Base-by-base conservation (phyloP, 2,888 invertebrate genomes). In the Helobdella robusta region DNA sequence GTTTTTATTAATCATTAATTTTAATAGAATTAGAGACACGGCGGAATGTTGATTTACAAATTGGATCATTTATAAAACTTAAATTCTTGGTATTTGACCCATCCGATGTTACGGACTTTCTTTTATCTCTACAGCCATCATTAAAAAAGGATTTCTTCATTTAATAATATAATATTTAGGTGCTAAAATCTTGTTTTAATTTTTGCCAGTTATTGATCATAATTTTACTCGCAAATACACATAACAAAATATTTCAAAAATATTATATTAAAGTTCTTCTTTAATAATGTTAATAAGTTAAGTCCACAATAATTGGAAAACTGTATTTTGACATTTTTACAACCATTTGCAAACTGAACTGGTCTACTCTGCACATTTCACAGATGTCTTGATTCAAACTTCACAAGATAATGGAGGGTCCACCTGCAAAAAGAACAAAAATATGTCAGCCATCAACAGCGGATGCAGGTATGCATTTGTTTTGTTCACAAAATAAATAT, bases 391-490 rank as follows among this genome's bases (percentile, higher is more conserved):
- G n/a, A n/a, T n/a, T n/a, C n/a, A n/a, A n/a, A n/a, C n/a, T n/a
- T n/a, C n/a, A n/a, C n/a, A n/a, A n/a, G n/a, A n/a, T n/a, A 60
- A 60, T 60, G 60, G 60, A 60, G 46, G 60, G 40, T 44, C 60
- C 60, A 28, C 60, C 60, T 60, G 44, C 60, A 25, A 60, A 60
- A 35, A 60, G 44, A 40, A 25, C 40, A 20, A 60, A 60, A 40
- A 30, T 60, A 28, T 23, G 18, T n/a, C 28, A n/a, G 8, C 28
- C 60, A 25, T 23, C 60, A 20, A 25, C 60, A 44, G 60, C 25
- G 32, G 60, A 60, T 40, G 40, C 60, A 44, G 23, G 20, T 34
- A 46, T 40, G 40, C 11, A 40, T n/a, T 60, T 40, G 23, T 15
- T 34, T 34, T 25, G 15, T 36, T 18, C 20, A 25, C 46, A 44